Conservation (phyloP, 1,140 invertebrate genomes). For the Stegodyphus mimosarum region DNA sequence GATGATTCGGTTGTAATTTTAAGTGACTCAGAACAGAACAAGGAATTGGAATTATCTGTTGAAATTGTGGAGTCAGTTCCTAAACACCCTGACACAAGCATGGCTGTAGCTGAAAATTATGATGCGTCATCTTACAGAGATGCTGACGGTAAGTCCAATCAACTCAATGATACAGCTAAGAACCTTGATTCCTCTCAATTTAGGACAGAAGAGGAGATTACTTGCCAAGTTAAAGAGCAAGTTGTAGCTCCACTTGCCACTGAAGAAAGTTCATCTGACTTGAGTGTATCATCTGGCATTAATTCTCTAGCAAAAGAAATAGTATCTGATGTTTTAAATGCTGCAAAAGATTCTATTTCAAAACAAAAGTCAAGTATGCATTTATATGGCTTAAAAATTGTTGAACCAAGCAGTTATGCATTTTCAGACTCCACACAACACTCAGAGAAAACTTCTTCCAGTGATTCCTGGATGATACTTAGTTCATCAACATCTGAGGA, state of each 20-base stretch:
- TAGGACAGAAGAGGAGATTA: slow-evolving; percentile 16
- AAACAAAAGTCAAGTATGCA: not conserved
- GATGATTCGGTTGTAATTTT: not conserved
- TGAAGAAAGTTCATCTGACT: slow-evolving; percentile 48
- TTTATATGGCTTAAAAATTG: too few relatives aligned
- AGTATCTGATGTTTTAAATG: slow-evolving; percentile 42
- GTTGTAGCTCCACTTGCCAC: slow-evolving; percentile 30
- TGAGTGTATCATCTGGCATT: slow-evolving; percentile 43
- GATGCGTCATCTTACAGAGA: not conserved
- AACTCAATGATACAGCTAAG: slow-evolving; percentile 25
- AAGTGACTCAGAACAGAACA: not conserved
- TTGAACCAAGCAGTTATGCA: too few relatives aligned
- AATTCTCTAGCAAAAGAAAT: slow-evolving; percentile 46
- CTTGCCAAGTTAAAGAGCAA: not conserved
- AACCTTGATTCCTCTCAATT: slow-evolving; percentile 24
- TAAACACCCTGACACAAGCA: not conserved
- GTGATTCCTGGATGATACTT: not conserved
- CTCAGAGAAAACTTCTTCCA: not conserved
- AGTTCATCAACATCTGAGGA: not conserved
- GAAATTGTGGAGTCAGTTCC: not conserved
- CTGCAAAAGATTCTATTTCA: slow-evolving; percentile 27
- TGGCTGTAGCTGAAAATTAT: not conserved
- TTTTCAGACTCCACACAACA: not conserved
- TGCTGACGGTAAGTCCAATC: slow-evolving; percentile 29
- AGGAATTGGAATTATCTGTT: not conserved